Evolutionary conservation across 2,888 invertebrate species (phyloP), one percentile per base, ranked within the genome.

Genomic region (Chirona hameri): DNA sequence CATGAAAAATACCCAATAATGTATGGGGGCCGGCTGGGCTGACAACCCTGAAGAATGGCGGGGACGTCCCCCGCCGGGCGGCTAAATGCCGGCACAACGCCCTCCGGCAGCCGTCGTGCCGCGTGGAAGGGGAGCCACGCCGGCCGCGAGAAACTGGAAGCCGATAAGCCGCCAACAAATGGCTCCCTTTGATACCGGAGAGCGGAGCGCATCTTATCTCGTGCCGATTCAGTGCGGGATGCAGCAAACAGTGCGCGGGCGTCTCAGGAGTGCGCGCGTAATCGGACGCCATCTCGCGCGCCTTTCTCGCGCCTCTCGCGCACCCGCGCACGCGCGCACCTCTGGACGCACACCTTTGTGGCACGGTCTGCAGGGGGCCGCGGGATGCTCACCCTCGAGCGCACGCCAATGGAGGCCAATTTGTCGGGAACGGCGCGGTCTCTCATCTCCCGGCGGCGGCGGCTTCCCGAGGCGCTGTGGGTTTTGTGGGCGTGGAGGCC

Each of bases 1-100:
- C 76, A 76, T 39, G 46, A 39, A 76, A 76, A 76, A 76, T 24
- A 39, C 24, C 76, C 76, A 46, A 46, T 76, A 76, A 76, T 76
- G 76, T 76, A 46, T 27, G 76, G 76, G 46, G 76, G 76, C 21
- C 24, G 21, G 46, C 39, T 10, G 10, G 46, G 76, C 76, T 46
- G 76, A 76, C 76, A 76, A 46, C 24, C 76, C 76, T 76, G 76
- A 46, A 76, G 76, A 76, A 76, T 76, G 76, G 39, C 76, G 12
- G 21, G 76, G 46, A 9, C 76, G 46, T 46, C 76, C 46, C 76
- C 76, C 24, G 76, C 76, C 24, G 31, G 10, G 76, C 76, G 39
- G 46, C 76, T 76, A 76, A 76, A 76, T 46, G n/a, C 24, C 76
- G 46, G 65, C 10, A 39, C 39, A 12, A 24, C 76, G 39, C 76